A percentile compares a stretch with the other conserved stretches of the same genome.
Conservation (phyloP, 2,113 vertebrate species). For the Carettochelys insculpta region DNA sequence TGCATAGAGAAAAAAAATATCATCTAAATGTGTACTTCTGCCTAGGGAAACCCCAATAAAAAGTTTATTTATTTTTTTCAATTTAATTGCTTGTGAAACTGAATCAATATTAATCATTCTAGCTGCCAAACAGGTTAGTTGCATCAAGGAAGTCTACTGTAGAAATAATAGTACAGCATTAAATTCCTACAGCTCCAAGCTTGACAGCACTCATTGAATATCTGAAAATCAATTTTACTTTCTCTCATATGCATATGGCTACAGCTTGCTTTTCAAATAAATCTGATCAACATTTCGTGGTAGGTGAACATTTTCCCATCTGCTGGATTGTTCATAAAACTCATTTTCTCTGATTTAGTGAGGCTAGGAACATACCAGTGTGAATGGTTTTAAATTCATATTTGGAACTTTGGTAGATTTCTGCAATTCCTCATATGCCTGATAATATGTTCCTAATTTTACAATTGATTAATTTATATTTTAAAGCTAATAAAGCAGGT, state of each 20-base stretch:
- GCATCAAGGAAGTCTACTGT: slow-evolving; percentile 26
- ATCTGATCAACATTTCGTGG: slow-evolving; percentile 72
- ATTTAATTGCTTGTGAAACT: slow-evolving; percentile 66
- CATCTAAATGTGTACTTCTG: slow-evolving; percentile 19
- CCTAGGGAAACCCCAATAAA: slow-evolving; percentile 42
- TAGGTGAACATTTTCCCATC: slow-evolving; percentile 78
- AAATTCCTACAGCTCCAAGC: slow-evolving; percentile 54
- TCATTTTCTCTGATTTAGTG: slow-evolving; percentile 77
- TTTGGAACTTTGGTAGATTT: slow-evolving; percentile 31
- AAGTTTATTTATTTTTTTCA: slow-evolving; percentile 47
- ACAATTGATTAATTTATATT: slow-evolving; percentile 59
- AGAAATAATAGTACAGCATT: slow-evolving; percentile 44
- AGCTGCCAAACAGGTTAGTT: slow-evolving; percentile 53
- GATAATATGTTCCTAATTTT: slow-evolving; percentile 63
- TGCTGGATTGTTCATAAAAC: slow-evolving; percentile 77
- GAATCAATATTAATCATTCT: slow-evolving; percentile 67
- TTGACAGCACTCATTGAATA: slow-evolving; percentile 46
- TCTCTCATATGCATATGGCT: slow-evolving; percentile 70
- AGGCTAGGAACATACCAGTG: slow-evolving; percentile 36
- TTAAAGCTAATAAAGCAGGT: slow-evolving; percentile 56
- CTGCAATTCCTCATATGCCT: slow-evolving; percentile 34
- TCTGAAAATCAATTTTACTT: slow-evolving; percentile 65
- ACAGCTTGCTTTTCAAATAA: slow-evolving; percentile 76
- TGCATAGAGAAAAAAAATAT: background rate
- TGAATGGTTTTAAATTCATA: slow-evolving; percentile 59